A percentile compares a stretch with the other conserved stretches of the same genome.
These are phyloP conservation scores for Koerneria pararmatus DNA, from an alignment of 2,888 invertebrate species.

Conservation along the genomic window DNA sequence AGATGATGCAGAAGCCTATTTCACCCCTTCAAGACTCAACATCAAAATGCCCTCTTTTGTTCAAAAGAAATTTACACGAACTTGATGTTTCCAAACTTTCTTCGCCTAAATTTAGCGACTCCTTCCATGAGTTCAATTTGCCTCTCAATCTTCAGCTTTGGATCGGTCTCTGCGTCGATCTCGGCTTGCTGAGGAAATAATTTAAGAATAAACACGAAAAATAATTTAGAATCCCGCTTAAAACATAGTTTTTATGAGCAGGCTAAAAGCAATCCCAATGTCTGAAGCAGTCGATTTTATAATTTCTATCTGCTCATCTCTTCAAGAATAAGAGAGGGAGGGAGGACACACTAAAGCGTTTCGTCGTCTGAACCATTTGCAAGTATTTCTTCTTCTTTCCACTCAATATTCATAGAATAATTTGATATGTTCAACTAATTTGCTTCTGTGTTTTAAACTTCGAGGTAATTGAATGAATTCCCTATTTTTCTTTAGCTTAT, in stretches of 20 bases:
- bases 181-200: slow-evolving; percentile 24
- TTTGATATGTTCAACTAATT: not conserved
- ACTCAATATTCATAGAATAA: not conserved
- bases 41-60: not conserved
- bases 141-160: slow-evolving; percentile 34
- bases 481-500: not conserved
- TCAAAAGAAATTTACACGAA: slow-evolving; percentile 13
- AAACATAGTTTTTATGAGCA: too few relatives aligned
- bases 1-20: too few relatives aligned
- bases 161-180: slow-evolving; percentile 38
- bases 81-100: slow-evolving; percentile 52
- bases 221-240: too few relatives aligned
- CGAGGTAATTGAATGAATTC: not conserved
- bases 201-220: too few relatives aligned
- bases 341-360: too few relatives aligned
- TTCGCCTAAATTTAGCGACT: slow-evolving; percentile 37
- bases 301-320: too few relatives aligned
- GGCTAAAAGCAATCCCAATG: too few relatives aligned
- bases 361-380: not conserved
- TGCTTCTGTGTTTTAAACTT: not conserved
- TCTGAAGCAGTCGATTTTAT: too few relatives aligned
- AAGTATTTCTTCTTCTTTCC: not conserved
- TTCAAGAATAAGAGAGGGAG: too few relatives aligned
- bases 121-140: slow-evolving; percentile 27
- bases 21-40: too few relatives aligned